A percentile compares a stretch with the other conserved stretches of the same genome.
These are phyloP conservation scores for Callithrix jacchus DNA, from an alignment of 2,113 vertebrate species.

Conservation along the genomic window DNA sequence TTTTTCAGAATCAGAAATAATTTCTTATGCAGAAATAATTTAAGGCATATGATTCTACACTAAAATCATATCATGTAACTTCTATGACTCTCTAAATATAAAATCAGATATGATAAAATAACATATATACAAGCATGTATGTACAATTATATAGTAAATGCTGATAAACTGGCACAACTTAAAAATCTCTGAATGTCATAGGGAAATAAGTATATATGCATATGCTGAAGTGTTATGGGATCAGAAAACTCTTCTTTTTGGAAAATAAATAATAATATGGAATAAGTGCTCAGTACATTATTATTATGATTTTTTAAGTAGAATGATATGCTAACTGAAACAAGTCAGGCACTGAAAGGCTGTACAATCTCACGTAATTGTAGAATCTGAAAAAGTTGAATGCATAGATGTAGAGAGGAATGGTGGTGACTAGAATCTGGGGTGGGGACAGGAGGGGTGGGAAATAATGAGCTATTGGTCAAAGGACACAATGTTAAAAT, in stretches of 20 bases:
- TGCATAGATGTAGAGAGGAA: background rate
- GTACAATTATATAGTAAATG: background rate
- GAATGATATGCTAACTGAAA: background rate
- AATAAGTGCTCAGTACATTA: background rate
- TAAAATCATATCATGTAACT: background rate
- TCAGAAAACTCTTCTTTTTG: background rate
- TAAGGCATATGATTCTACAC: background rate
- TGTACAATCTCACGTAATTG: background rate
- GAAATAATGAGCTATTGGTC: background rate
- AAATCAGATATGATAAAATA: background rate
- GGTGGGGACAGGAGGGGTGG: background rate
- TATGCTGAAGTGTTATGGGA: background rate
- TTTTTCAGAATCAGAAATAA: background rate
- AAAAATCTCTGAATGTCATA: background rate
- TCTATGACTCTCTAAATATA: background rate
- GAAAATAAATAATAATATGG: background rate
- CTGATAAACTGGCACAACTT: background rate
- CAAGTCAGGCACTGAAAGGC: background rate
- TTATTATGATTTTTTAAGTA: background rate
- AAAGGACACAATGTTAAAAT: background rate
- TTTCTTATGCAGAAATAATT: background rate
- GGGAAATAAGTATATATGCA: background rate
- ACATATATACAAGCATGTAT: background rate
- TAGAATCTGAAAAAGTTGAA: background rate
- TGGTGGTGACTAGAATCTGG: background rate